Conservation (phyloP, 2,113 vertebrate species). For the pig (Sus scrofa) region DNA sequence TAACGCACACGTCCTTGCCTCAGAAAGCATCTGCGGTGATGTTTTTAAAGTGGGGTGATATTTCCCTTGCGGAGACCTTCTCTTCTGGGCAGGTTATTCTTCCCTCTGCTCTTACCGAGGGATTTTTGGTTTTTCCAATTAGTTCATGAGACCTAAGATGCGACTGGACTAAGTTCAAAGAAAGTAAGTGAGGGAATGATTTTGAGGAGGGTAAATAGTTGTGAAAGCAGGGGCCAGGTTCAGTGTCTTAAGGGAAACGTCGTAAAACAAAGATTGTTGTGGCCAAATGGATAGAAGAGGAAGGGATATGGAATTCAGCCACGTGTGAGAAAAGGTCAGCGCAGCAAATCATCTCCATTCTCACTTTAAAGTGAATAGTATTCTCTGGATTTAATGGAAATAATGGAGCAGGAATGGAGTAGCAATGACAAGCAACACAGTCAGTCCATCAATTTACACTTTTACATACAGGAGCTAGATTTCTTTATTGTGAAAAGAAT, state of each 20-base stretch:
- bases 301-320: constrained; percentile 26
- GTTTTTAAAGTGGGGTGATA: constrained; percentile 5
- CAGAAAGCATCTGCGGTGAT: background rate
- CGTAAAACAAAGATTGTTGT: constrained; percentile 39
- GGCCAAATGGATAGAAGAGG: constrained; percentile 24
- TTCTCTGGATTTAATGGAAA: constrained; percentile 59
- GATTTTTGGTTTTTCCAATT: constrained; percentile 60
- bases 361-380: constrained; percentile 63
- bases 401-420: constrained; percentile 20
- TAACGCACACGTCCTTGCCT: accelerated
- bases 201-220: background rate
- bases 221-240: background rate
- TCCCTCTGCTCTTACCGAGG: constrained; percentile 49
- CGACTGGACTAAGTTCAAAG: constrained; percentile 67
- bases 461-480: background rate
- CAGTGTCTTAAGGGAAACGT: constrained; percentile 8
- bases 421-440: constrained; percentile 34
- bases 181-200: constrained; percentile 40
- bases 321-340: constrained; percentile 19
- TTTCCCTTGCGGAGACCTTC: constrained; percentile 14
- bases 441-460: constrained; percentile 32
- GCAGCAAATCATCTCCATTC: constrained; percentile 62
- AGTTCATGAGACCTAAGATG: constrained; percentile 53
- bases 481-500: constrained; percentile 54
- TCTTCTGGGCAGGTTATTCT: background rate